Base-by-base conservation (phyloP, 2,888 invertebrate genomes). In the Phyto melanocephala region DNA sequence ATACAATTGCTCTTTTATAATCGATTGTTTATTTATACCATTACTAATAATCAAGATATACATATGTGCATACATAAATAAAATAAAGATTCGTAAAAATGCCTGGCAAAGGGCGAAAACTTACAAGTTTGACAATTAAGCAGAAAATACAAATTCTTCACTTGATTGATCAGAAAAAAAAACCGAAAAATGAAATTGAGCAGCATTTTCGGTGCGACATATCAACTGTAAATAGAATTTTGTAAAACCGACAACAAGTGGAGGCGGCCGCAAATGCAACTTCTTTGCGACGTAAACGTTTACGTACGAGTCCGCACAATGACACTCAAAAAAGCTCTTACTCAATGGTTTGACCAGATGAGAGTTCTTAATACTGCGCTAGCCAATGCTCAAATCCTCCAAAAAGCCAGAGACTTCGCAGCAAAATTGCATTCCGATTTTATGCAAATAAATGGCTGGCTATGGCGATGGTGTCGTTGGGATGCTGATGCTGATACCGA, bases 371-470 rank as follows among this genome's bases (percentile, higher is more conserved):
- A 60, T 33, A 54, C 54, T 54, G 33, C 35, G 56, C 35, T 56
- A 33, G 28, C 54, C 54, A 58, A 67, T 67, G 67, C 67, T 76
- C 76, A 67, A 67, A 56, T 76, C 67, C 76, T 76, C 76, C 58
- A 76, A 76, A 76, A 76, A 76, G 68, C 76, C 62, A 68, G 62
- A 60, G 50, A 76, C 58, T 68, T 28, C 28, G 28, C 28, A 28
- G 28, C 28, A 28, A 60, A 62, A 42, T 62, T 62, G 35, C 56
- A 58, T 58, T 58, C 56, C 56, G 56, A 58, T 58, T 62, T 28
- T 28, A 28, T 28, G 28, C 28, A 3, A 28, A 28, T 6, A 28
- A 28, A 28, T 28, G 45, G 58, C 58, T 58, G 58, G 70, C 45
- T 47, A 71, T 58, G 47, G 47, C 58, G 70, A 71, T 17, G 56